Evolutionary conservation across 2,113 vertebrate species (phyloP), one percentile per base, ranked within the genome.

Genomic region (Orycteropus afer): DNA sequence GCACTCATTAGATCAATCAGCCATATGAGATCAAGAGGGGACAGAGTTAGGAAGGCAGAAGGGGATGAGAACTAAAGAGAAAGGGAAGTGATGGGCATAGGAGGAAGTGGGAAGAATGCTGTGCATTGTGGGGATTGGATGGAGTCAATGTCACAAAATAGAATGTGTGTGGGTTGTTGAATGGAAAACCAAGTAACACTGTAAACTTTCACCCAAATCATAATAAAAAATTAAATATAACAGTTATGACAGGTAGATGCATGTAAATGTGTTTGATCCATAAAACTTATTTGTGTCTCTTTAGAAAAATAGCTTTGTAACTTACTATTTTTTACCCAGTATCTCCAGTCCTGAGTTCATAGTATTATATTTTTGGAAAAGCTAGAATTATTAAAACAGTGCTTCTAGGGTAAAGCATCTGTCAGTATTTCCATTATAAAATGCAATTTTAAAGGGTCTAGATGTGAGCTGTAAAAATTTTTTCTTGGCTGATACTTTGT

Each of bases 351-450:
- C 47, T 86, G 92, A 96, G 59, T 94, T 94, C 77, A 79, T 71
- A 88, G 71, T 92, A 88, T 81, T 95, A 13, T 67, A 92, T 96
- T 97, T n/a, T 97, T 98, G 96, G 96, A 96, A 96, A 93, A 96
- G 85, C 55, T 91, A 79, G 12, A 13, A 96, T 96, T 97, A 95
- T 97, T 63, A 42, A 92, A 98, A 45, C 96, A 97, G 89, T 87
- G n/a, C 91, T 97, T 97, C 94, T 96, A 96, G 89, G 96, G 95
- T 96, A 94, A 95, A 97, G 86, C 59, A 90, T 92, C 89, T 97
- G 97, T 97, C 97, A 98, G 53, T 98, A 57, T 98, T 98, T 98
- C 98, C 98, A 97, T 97, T 97, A 97, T 98, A 97, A 97, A 98
- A 97, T 92, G 87, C 82, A 97, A 94, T 95, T 97, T 95, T 94